phyloP scores from a whole-genome alignment of 2,888 invertebrate genomes.

The Halocaridina rubra region DNA sequence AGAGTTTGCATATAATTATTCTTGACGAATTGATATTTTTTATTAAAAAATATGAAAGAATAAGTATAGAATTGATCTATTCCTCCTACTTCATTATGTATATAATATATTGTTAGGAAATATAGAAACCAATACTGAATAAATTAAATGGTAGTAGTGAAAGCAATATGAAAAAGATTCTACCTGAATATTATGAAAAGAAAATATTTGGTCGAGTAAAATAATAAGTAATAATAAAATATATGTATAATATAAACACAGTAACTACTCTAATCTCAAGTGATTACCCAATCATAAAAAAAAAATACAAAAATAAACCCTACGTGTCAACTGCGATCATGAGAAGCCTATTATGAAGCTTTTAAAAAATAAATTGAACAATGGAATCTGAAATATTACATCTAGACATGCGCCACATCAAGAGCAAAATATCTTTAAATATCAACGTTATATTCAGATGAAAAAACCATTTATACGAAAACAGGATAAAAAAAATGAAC shows the following conservation, averaged over 20 bases:
- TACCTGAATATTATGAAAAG: conserved; percentile 22
- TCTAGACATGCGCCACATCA: conserved; percentile 54
- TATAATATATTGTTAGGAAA: too few relatives aligned
- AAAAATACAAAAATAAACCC: too few relatives aligned
- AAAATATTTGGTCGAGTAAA: conserved; percentile 25
- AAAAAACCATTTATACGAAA: conserved; percentile 47
- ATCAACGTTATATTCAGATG: conserved; percentile 40
- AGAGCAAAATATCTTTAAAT: conserved; percentile 54
- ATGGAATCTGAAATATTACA: conserved; percentile 36
- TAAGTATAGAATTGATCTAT: too few relatives aligned
- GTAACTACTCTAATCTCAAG: conserved; percentile 41
- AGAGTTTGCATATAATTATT: too few relatives aligned
- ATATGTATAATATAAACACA: conserved; percentile 43
- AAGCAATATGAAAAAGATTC: conserved; percentile 34
- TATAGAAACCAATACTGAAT: background rate
- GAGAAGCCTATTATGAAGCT: conserved; percentile 53
- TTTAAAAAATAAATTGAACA: conserved; percentile 44
- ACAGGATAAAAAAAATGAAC: conserved; percentile 49
- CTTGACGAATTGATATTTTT: too few relatives aligned
- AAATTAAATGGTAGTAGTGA: conserved; percentile 3
- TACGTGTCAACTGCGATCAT: conserved; percentile 44
- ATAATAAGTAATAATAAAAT: too few relatives aligned
- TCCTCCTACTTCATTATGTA: too few relatives aligned
- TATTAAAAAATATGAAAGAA: too few relatives aligned
- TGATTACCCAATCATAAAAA: conserved; percentile 20